Evolutionary conservation across 2,888 invertebrate genomes (phyloP).

Genomic region (Slavum lentiscoides): DNA sequence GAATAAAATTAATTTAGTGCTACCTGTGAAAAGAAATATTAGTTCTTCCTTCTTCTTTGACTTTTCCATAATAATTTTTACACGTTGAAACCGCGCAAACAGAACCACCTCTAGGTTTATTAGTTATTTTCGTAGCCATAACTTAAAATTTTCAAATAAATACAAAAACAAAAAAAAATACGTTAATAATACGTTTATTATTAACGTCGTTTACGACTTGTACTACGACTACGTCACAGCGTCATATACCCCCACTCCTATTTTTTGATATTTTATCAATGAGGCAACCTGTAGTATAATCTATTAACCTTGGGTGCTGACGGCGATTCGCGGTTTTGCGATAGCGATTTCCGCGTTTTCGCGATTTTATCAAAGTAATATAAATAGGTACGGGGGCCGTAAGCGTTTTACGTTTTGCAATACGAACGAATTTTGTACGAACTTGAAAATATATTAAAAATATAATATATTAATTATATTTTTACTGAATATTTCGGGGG

Average conservation of each 20-base stretch:
- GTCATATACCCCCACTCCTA: neutral
- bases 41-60: conserved; percentile 15
- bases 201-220: neutral
- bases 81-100: too few relatives aligned
- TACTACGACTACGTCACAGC: neutral
- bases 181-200: neutral
- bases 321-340: too few relatives aligned
- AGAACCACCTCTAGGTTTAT: conserved; percentile 4
- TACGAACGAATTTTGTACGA: too few relatives aligned
- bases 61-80: conserved; percentile 17
- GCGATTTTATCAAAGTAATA: too few relatives aligned
- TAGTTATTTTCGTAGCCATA: conserved; percentile 11
- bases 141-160: neutral
- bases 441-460: too few relatives aligned
- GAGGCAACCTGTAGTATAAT: neutral
- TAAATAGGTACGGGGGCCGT: too few relatives aligned
- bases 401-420: too few relatives aligned
- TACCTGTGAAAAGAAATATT: conserved; percentile 24
- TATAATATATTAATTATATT: too few relatives aligned
- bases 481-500: too few relatives aligned
- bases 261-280: neutral
- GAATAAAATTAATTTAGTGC: conserved; percentile 1
- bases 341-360: too few relatives aligned
- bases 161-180: too few relatives aligned
- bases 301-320: conserved; percentile 9